Percentiles rank a stretch among this genome's conserved stretches.
These are phyloP conservation scores for Matsumurasca onukii DNA, from an alignment of 1,140 invertebrate genomes.

Conservation along the genomic window DNA sequence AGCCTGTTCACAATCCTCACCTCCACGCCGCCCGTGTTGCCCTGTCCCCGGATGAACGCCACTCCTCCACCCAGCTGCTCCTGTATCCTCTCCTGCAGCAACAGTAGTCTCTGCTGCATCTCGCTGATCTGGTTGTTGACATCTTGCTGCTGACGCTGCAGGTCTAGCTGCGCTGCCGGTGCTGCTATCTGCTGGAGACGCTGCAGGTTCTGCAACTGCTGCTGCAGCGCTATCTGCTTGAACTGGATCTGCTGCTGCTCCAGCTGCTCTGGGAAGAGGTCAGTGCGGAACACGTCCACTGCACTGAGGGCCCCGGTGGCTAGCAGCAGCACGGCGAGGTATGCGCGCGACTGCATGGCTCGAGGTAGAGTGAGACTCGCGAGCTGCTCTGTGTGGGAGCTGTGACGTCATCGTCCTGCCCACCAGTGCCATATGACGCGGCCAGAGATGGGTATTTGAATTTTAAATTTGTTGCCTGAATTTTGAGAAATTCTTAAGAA, in stretches of 20 bases:
- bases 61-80: conserved; percentile 38
- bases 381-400: conserved; percentile 1
- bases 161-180: not conserved
- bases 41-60: conserved; percentile 29
- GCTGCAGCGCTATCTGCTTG: conserved; percentile 37
- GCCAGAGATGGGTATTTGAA: no score
- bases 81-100: conserved; percentile 41
- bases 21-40: conserved; percentile 34
- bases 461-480: no score
- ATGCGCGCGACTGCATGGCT: not conserved
- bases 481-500: no score
- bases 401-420: not conserved
- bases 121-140: conserved; percentile 35
- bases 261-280: conserved; percentile 45
- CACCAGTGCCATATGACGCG: not conserved
- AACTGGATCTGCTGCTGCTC: conserved; percentile 43
- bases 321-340: not conserved
- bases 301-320: not conserved
- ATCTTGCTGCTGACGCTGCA: conserved; percentile 33
- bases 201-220: conserved; percentile 40
- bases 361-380: not conserved
- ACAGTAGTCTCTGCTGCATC: conserved; percentile 35
- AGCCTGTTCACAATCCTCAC: conserved; percentile 31
- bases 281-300: conserved; percentile 24
- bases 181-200: conserved; percentile 35